phyloP scores from a whole-genome alignment of 2,113 vertebrate genomes.

The Ursus arctos region DNA sequence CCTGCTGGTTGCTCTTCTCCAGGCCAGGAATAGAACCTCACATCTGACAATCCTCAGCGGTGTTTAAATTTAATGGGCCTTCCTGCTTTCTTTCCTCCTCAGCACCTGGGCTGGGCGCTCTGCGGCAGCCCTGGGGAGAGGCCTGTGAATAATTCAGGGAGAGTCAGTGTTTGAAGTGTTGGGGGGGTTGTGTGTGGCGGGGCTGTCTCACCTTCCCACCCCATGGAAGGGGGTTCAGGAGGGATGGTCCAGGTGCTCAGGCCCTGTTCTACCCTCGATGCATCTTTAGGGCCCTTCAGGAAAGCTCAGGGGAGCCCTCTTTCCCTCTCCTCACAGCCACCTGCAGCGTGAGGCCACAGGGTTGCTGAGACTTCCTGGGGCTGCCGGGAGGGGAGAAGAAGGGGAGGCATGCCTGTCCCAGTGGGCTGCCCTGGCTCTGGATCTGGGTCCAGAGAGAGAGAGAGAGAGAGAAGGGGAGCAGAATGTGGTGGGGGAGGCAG shows the following conservation, averaged over 20 bases:
- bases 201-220: conserved; percentile 64
- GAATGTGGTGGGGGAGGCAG: not conserved
- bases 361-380: not conserved
- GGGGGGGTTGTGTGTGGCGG: conserved; percentile 58
- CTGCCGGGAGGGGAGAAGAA: not conserved
- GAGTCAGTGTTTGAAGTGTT: conserved; percentile 84
- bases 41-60: conserved; percentile 81
- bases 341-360: not conserved
- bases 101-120: conserved; percentile 86
- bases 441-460: not conserved
- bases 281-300: conserved; percentile 2
- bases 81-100: conserved; percentile 78
- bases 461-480: not conserved
- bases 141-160: conserved; percentile 87
- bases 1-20: conserved; percentile 63
- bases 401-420: not conserved
- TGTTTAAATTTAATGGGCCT: conserved; percentile 88
- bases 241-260: not conserved
- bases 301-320: not conserved
- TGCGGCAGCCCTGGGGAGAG: conserved; percentile 83
- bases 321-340: not conserved
- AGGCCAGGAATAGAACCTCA: conserved; percentile 80
- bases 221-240: not conserved
- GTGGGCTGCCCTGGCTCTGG: not conserved
- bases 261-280: not conserved